Evolutionary conservation across 2,113 vertebrate genomes (phyloP), one percentile per base, ranked within the genome.

Genomic region (Pholis gunnellus): DNA sequence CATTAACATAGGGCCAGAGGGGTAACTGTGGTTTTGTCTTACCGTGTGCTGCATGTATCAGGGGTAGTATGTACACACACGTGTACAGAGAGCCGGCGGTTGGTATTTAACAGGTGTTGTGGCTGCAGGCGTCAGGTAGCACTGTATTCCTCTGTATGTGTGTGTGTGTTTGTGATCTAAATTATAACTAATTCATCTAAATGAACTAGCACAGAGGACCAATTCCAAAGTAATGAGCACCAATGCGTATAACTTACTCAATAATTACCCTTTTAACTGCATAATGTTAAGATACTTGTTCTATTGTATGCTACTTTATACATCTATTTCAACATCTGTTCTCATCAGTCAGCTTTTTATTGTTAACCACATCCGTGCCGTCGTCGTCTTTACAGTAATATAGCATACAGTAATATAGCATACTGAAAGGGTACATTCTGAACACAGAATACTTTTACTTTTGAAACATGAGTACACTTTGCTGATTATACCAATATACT

Each of bases 41-140:
- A 75, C 82, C 11, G 46, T 78, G 69, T 69, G 50, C 34, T 57
- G 57, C 71, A 78, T 76, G 71, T 85, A 84, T 82, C 40, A 56
- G 52, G 10, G 72, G 38, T 54, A 29, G 63, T 17, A 34, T 25
- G 67, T 36, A 56, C 72, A 48, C 50, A 76, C 71, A 72, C 14
- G 1, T 5, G 44, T 72, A 75, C 65, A 25, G 6, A 50, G 34
- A 71, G 38, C 42, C 1, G 0, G 48, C 64, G 71, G 65, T 74
- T 81, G 75, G 69, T 82, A 77, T 84, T 84, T 65, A 81, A 82
- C 86, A 87, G 84, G 81, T 87, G 89, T 70, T 82, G 65, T 72
- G 68, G 54, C 89, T 79, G 70, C 87, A 84, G 78, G 81, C 76
- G 29, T 85, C 56, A 38, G 38, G 65, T 74, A 70, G 15, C 44